phyloP scores from a whole-genome alignment of 2,797 vertebrate genomes.

The Coranthus polyacanthus region DNA sequence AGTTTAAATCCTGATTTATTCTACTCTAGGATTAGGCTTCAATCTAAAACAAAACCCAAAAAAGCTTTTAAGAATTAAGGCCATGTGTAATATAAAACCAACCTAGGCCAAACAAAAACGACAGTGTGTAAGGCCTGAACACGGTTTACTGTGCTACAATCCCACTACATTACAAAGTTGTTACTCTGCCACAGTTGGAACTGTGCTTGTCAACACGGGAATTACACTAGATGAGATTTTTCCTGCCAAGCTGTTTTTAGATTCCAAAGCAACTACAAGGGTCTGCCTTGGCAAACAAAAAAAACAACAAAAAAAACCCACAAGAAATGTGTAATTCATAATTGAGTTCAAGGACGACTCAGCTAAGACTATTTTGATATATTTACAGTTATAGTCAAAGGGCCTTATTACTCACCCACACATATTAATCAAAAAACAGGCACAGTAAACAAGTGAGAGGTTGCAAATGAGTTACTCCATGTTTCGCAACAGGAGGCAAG shows the following conservation, averaged over 20 bases:
- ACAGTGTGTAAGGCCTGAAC: conserved; percentile 18
- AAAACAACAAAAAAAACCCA: too few relatives aligned
- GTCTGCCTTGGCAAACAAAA: conserved; percentile 6
- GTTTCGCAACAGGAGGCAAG: conserved; percentile 20
- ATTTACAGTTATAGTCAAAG: background rate
- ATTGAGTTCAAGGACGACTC: conserved; percentile 3
- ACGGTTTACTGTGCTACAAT: background rate
- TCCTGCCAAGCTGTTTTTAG: conserved; percentile 34
- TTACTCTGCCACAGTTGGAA: conserved; percentile 25
- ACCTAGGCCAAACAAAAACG: conserved; percentile 17
- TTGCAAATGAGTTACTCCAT: conserved; percentile 1
- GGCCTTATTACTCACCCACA: background rate
- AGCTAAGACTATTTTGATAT: conserved; percentile 9
- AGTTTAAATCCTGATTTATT: conserved; percentile 12
- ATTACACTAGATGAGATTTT: conserved; percentile 31
- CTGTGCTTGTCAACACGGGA: conserved; percentile 31
- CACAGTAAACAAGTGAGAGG: conserved; percentile 13
- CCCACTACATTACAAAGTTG: conserved; percentile 7
- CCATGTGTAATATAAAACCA: conserved; percentile 16
- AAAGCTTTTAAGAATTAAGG: conserved; percentile 24
- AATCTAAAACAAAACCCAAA: conserved; percentile 21
- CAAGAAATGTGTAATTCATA: conserved; percentile 13
- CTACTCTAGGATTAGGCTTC: conserved; percentile 17
- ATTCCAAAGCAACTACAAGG: conserved; percentile 31
- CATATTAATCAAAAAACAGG: conserved; percentile 21